Conservation (phyloP, 1,140 invertebrate genomes). For the Drosophila willistoni region DNA sequence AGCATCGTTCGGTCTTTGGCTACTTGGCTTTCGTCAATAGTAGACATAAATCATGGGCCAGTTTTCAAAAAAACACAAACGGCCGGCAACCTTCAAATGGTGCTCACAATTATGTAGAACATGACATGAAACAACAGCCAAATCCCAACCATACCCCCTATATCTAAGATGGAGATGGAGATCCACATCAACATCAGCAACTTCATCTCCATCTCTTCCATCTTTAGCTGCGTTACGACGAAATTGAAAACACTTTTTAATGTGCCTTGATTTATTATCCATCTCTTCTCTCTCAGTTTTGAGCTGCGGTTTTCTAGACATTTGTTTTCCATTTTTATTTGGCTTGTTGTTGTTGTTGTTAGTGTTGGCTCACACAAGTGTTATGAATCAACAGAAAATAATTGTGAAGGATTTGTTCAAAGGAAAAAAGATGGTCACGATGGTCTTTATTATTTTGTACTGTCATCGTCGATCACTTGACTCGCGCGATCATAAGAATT, state of each 20-base stretch:
- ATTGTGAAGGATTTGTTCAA: constrained; percentile 65
- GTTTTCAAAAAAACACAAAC: constrained; percentile 14
- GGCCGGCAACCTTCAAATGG: constrained; percentile 67
- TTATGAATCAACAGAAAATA: constrained; percentile 64
- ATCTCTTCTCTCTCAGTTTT: constrained; percentile 21
- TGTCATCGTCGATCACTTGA: constrained; percentile 45
- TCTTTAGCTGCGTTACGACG: constrained; percentile 52
- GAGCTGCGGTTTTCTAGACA: constrained; percentile 47
- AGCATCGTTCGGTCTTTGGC: constrained; percentile 14
- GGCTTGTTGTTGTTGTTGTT: constrained; percentile 23
- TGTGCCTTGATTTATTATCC: constrained; percentile 78
- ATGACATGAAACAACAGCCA: constrained; percentile 69
- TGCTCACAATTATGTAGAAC: constrained; percentile 69
- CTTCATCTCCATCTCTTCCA: constrained; percentile 57
- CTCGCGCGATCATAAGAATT: constrained; percentile 63
- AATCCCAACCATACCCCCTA: constrained; percentile 25
- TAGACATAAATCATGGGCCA: constrained; percentile 76
- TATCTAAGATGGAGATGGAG: neutral
- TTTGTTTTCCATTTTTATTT: constrained; percentile 1
- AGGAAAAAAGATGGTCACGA: constrained; percentile 52
- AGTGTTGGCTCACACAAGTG: constrained; percentile 56
- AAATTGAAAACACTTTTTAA: constrained; percentile 78
- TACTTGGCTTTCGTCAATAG: constrained; percentile 59
- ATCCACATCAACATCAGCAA: constrained; percentile 51
- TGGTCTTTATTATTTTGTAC: constrained; percentile 31